Evolutionary conservation across 2,888 invertebrate genomes (phyloP).

Genomic region (Orthonychiurus folsomi): DNA sequence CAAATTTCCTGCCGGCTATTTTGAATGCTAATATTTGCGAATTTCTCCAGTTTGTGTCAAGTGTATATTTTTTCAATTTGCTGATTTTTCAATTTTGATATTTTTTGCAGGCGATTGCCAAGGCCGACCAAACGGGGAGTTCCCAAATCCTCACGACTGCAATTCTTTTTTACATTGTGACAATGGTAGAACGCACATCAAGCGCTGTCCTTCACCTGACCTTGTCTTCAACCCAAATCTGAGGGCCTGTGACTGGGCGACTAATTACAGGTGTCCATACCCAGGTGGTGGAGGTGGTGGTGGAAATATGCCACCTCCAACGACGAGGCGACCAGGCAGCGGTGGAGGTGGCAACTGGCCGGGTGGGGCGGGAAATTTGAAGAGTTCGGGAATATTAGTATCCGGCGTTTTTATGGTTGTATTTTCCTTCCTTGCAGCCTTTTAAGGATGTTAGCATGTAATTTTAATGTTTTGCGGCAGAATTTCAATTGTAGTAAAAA

Average conservation of each 20-base stretch:
- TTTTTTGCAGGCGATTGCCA: not conserved
- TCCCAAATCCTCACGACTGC: not conserved
- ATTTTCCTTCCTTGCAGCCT: not conserved
- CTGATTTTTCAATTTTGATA: not conserved
- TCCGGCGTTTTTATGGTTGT: too few species aligned
- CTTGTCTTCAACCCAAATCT: not conserved
- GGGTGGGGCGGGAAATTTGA: too few species aligned
- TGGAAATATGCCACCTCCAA: too few species aligned
- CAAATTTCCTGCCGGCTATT: too few species aligned
- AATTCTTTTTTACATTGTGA: not conserved
- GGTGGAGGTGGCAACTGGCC: not conserved
- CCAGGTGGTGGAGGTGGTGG: too few species aligned
- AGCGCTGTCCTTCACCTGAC: not conserved
- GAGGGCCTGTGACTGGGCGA: not conserved
- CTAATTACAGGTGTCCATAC: not conserved
- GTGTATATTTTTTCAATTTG: not conserved
- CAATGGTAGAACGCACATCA: not conserved
- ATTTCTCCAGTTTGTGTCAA: too few species aligned
- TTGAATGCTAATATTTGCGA: too few species aligned
- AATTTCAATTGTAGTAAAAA: too few species aligned
- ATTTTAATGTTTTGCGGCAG: too few species aligned
- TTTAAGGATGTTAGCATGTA: too few species aligned
- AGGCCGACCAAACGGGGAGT: not conserved
- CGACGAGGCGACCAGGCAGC: not conserved
- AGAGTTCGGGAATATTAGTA: not conserved